Base-by-base conservation (phyloP, 2,797 vertebrate genomes). In the Sebastes itinus region DNA sequence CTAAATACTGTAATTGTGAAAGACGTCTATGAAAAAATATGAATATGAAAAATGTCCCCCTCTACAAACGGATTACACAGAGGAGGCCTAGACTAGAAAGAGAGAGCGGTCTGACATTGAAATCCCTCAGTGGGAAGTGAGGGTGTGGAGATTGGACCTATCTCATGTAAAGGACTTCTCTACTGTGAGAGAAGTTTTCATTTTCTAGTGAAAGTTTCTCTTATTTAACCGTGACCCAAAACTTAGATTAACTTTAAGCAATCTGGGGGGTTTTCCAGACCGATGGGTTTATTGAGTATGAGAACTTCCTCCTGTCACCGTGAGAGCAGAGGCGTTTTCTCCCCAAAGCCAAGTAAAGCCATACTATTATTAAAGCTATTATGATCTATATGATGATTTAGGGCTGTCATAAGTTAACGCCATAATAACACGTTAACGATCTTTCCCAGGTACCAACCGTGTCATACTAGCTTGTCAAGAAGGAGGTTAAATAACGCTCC, bases 41-140 rank as follows among this genome's bases (percentile, higher is more conserved):
- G 46, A 38, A 69, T 64, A 25, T 78, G 52, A 78, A 28, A 76
- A 58, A 75, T 65, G 22, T 77, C 66, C 23, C 23, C 52, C 8
- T 77, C 72, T 30, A n/a, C 33, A 68, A 55, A 71, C 2, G 2
- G 75, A 81, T 87, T 76, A 75, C 62, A 78, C 72, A 78, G 60
- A 54, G 13, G 61, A 67, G 58, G 63, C 52, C 6, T 3, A 42
- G 2, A 49, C n/a, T 1, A 73, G 56, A 75, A 61, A 71, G 67
- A 77, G 22, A 63, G 9, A 72, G 62, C n/a, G 16, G 73, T 78
- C 28, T 84, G 77, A 86, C 84, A 75, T 61, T 88, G 82, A 75
- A 84, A 61, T 71, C 30, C 23, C 16, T 72, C 49, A 30, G 54
- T 63, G 64, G 54, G 30, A 33, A 78, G 52, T 23, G 22, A 52